A percentile compares a stretch with the other conserved stretches of the same genome.
phyloP scores from a whole-genome alignment of 2,797 vertebrate genomes.

The Pelochelys cantorii region DNA sequence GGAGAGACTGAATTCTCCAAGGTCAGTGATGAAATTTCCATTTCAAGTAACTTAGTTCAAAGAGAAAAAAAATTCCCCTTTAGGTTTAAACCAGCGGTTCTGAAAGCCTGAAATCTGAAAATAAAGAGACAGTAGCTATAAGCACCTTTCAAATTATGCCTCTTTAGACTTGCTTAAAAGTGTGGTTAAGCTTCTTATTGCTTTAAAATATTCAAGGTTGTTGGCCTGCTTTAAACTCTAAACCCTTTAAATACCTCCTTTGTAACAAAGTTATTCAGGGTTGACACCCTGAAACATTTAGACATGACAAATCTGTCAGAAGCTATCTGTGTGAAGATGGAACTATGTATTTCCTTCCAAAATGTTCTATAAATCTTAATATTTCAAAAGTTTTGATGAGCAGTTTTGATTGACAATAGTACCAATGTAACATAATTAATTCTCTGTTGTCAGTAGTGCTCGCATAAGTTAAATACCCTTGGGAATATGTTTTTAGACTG shows the following conservation, averaged over 20 bases:
- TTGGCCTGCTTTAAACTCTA: conserved; percentile 68
- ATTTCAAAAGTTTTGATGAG: not conserved
- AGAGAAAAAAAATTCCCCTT: conserved; percentile 52
- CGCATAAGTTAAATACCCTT: not conserved
- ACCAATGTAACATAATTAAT: not conserved
- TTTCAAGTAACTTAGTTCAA: conserved; percentile 75
- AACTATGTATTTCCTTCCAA: not conserved
- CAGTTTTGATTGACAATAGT: not conserved
- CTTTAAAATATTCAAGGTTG: conserved; percentile 73
- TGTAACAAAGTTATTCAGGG: conserved; percentile 54
- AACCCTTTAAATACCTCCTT: conserved; percentile 62
- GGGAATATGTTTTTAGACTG: conserved; percentile 12
- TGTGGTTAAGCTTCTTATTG: conserved; percentile 71
- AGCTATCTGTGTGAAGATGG: not conserved
- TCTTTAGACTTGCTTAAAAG: conserved; percentile 73
- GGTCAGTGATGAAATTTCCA: conserved; percentile 70
- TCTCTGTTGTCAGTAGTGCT: not conserved
- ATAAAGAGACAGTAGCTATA: conserved; percentile 61
- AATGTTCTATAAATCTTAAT: not conserved
- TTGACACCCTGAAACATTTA: conserved; percentile 39
- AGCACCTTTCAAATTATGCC: conserved; percentile 69
- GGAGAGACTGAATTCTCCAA: conserved; percentile 62
- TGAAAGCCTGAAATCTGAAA: conserved; percentile 74
- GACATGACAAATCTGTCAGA: conserved; percentile 28
- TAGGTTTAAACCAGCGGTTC: conserved; percentile 75